A percentile compares a stretch with the other conserved stretches of the same genome.
Evolutionary conservation across 2,888 invertebrate species (phyloP).

Genomic region (Meloe dianella): DNA sequence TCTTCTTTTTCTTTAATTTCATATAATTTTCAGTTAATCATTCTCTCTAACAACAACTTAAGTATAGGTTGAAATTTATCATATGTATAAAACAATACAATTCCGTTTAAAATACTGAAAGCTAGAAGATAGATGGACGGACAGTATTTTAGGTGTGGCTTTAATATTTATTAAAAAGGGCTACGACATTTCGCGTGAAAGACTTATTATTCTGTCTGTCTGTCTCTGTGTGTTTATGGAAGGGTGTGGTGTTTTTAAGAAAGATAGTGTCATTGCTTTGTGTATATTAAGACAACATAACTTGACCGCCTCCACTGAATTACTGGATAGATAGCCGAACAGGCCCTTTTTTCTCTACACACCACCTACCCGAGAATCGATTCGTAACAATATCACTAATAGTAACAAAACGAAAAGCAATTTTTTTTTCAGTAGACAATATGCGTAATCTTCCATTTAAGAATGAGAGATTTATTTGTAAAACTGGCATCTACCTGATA

Average conservation of each 20-base stretch:
- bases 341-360: not conserved
- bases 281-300: no score
- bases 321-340: not conserved
- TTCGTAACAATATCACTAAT: not conserved
- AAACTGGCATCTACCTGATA: not conserved
- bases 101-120: not conserved
- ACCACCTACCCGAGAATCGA: not conserved
- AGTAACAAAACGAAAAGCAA: not conserved
- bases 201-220: not conserved
- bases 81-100: not conserved
- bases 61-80: not conserved
- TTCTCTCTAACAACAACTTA: not conserved
- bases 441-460: no score
- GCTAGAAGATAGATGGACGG: no score
- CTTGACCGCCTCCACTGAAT: not conserved
- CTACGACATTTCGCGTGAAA: slow-evolving; percentile 4
- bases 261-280: not conserved
- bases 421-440: no score
- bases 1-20: no score
- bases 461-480: no score
- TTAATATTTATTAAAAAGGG: not conserved
- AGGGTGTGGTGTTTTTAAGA: not conserved
- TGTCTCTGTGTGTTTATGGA: not conserved
- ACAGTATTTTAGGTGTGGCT: slow-evolving; percentile 2
- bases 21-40: not conserved